Percentiles rank a stretch among this genome's conserved stretches.
Evolutionary conservation across 2,113 vertebrate species (phyloP).

Genomic region (Anthoscopus minutus): DNA sequence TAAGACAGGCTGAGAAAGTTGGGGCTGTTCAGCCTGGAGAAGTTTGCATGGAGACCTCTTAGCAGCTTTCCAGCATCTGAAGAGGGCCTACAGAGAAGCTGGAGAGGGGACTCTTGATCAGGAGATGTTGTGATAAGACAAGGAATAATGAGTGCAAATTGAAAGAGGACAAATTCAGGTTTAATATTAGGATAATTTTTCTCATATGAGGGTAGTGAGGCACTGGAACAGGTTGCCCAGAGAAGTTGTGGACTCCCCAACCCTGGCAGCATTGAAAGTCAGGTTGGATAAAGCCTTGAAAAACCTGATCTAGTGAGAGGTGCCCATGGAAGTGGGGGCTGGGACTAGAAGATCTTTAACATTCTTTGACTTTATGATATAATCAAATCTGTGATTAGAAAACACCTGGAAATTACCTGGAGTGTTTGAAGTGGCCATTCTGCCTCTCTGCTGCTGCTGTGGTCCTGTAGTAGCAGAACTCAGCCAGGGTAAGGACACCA

Average conservation of each 20-base stretch:
- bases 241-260: not conserved
- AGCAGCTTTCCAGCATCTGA: not conserved
- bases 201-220: not conserved
- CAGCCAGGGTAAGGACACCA: not conserved
- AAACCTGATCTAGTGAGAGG: not conserved
- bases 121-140: not conserved
- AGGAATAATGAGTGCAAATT: not conserved
- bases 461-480: not conserved
- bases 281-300: not conserved
- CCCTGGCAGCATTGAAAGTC: not conserved
- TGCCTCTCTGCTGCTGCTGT: not conserved
- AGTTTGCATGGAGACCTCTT: not conserved
- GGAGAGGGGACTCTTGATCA: not conserved
- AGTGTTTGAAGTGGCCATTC: not conserved
- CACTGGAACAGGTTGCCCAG: not conserved
- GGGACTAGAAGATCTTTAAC: not conserved
- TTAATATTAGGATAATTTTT: not conserved
- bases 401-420: not conserved
- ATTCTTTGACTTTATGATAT: not conserved
- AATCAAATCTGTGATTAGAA: not conserved
- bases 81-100: not conserved
- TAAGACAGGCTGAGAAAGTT: not conserved
- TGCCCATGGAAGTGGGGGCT: not conserved
- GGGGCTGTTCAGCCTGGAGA: not conserved
- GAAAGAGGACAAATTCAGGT: not conserved